These are phyloP conservation scores for Brachynemurus nebulosus DNA, from an alignment of 2,888 invertebrate species.

Conservation along the genomic window DNA sequence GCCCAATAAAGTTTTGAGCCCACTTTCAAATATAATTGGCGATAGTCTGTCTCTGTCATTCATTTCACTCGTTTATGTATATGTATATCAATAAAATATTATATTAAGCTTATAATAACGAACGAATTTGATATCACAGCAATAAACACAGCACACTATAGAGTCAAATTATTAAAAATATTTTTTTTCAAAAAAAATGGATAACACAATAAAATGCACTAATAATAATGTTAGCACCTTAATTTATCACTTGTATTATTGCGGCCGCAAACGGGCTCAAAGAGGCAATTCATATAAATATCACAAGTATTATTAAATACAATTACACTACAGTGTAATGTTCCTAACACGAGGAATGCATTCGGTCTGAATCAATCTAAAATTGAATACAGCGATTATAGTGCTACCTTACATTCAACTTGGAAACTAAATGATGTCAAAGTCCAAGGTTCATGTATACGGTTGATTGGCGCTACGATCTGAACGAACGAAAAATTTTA, in stretches of 20 bases:
- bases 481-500: no score
- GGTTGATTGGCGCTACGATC: conserved; percentile 2
- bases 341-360: conserved; percentile 5
- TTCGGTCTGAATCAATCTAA: conserved; percentile 7
- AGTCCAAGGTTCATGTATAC: conserved; percentile 8
- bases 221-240: not conserved
- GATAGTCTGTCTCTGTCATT: conserved; percentile 77
- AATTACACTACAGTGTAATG: not conserved
- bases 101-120: no score
- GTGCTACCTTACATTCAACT: conserved; percentile 5
- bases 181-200: not conserved
- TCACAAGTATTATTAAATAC: not conserved
- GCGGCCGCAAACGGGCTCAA: conserved; percentile 8
- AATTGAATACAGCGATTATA: conserved; percentile 7
- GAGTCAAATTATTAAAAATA: not conserved
- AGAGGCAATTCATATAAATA: conserved; percentile 4
- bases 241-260: conserved; percentile 3
- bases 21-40: conserved; percentile 78
- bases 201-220: conserved; percentile 2
- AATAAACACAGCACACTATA: not conserved
- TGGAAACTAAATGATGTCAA: conserved; percentile 3
- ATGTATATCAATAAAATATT: not conserved
- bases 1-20: conserved; percentile 73
- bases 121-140: no score
- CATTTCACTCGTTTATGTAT: conserved; percentile 35